phyloP scores from a whole-genome alignment of 1,140 invertebrate species.

The Drosophila littoralis region DNA sequence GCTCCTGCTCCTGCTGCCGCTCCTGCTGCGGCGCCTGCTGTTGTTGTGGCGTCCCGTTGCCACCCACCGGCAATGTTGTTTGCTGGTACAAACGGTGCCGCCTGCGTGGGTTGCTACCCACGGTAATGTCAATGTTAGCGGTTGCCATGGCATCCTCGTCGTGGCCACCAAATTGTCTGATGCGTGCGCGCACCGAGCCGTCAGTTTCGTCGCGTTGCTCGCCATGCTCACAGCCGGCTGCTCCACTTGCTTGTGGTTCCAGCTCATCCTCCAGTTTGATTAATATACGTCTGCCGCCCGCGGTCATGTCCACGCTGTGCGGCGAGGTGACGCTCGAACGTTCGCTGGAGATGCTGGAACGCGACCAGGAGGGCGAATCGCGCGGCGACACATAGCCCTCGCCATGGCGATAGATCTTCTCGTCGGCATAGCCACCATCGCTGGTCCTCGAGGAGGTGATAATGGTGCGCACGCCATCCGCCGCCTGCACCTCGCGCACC shows the following conservation, averaged over 20 bases:
- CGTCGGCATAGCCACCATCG: constrained; percentile 74
- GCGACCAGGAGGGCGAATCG: constrained; percentile 69
- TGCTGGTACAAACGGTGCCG: constrained; percentile 75
- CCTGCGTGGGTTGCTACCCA: constrained; percentile 72
- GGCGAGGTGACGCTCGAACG: constrained; percentile 74
- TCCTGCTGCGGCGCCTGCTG: constrained; percentile 22
- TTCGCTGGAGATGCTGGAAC: constrained; percentile 69
- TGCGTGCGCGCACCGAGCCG: constrained; percentile 56
- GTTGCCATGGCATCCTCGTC: constrained; percentile 70
- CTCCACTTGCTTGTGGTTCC: constrained; percentile 14
- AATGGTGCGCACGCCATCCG: constrained; percentile 77
- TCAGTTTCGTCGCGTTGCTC: constrained; percentile 69
- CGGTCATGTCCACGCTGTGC: constrained; percentile 74
- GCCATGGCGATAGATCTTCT: constrained; percentile 80
- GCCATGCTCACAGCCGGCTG: constrained; percentile 32
- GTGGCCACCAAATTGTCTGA: constrained; percentile 66
- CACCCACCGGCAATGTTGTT: constrained; percentile 71
- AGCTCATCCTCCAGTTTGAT: constrained; percentile 76
- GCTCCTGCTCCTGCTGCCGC: constrained; percentile 15
- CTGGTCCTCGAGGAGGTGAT: constrained; percentile 80
- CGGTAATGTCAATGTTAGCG: constrained; percentile 84
- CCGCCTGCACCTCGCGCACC: constrained; percentile 67
- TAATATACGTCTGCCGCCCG: constrained; percentile 72
- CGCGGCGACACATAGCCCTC: constrained; percentile 79
- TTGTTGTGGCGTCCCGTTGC: constrained; percentile 55